Base-by-base conservation (phyloP, 30 jellyfish, hydroid and myxozoan genomes). In the Hydractinia symbiolongicarpus region DNA sequence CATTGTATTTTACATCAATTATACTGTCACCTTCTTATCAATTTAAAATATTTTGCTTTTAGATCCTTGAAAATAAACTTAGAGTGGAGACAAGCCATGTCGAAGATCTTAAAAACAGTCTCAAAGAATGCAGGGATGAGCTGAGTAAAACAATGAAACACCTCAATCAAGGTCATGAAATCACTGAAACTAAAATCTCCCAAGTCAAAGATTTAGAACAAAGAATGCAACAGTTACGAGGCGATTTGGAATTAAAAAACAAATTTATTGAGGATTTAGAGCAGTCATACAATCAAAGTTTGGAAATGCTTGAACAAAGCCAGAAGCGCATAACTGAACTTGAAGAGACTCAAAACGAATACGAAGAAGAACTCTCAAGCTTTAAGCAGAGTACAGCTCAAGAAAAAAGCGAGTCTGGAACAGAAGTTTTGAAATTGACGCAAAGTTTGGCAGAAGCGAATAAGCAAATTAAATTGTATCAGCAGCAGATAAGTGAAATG, bases 311-410 rank as follows among this genome's bases (percentile, higher is more conserved):
- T 21, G 58, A 52, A 17, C 68, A 72, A 70, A 85, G 94, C n/a
- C 86, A 91, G 61, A 73, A 79, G 19, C 30, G 91, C 53, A 79
- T 82, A 5, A 10, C 86, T 4, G 90, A 93, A 64, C 94, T 93
- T 4, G 86, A 84, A 81, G 91, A 87, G 11, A 66, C 71, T 49
- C 90, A 83, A 5, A 76, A 16, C 21, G 67, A 79, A 52, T 16
- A n/a, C 8, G 90, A 83, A 30, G 82, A 78, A 55, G 86, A 82
- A 14, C 5, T 54, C 15, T 49, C 53, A 7, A 44, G n/a, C 50
- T 4, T 53, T 11, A 73, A 66, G 50, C 90, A 79, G 60, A 21
- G 82, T 61, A 16, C 79, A 8, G n/a, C 51, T 40, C 16, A 54
- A 57, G 96, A 79, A 50, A 76, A 69, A 67, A 19, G 40, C 57